Evolutionary conservation across 2,888 invertebrate genomes (phyloP).

Genomic region (Pheosia gnoma): DNA sequence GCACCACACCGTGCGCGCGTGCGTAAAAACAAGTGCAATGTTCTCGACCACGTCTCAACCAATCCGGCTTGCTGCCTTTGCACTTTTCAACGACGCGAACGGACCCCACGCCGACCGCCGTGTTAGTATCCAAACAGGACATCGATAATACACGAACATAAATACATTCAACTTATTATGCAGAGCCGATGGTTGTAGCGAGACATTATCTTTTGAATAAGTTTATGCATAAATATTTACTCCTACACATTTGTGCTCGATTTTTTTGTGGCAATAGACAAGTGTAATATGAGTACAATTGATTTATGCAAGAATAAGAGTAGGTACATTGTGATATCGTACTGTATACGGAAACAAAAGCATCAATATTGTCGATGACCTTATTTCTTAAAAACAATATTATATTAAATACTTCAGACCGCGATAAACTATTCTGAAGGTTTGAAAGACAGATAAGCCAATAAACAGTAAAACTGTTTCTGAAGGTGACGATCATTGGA

Average conservation of each 20-base stretch:
- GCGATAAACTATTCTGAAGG: too few species aligned
- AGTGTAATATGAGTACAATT: not conserved
- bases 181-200: constrained; percentile 15
- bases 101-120: constrained; percentile 7
- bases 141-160: constrained; percentile 5
- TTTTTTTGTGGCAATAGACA: constrained; percentile 24
- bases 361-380: too few species aligned
- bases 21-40: constrained; percentile 78
- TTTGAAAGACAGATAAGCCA: too few species aligned
- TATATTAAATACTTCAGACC: too few species aligned
- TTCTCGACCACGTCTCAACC: constrained; percentile 46
- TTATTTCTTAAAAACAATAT: too few species aligned
- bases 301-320: not conserved
- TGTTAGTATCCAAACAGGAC: constrained; percentile 10
- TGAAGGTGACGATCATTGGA: too few species aligned
- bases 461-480: too few species aligned
- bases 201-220: constrained; percentile 12
- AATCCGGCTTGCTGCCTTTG: constrained; percentile 44
- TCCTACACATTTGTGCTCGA: constrained; percentile 23
- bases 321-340: too few species aligned
- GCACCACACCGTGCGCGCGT: constrained; percentile 75
- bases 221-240: constrained; percentile 22
- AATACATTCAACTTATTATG: constrained; percentile 13
- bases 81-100: constrained; percentile 41
- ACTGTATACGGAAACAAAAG: too few species aligned